Evolutionary conservation across 2,113 vertebrate genomes (phyloP).

Genomic region (Pollachius pollachius): DNA sequence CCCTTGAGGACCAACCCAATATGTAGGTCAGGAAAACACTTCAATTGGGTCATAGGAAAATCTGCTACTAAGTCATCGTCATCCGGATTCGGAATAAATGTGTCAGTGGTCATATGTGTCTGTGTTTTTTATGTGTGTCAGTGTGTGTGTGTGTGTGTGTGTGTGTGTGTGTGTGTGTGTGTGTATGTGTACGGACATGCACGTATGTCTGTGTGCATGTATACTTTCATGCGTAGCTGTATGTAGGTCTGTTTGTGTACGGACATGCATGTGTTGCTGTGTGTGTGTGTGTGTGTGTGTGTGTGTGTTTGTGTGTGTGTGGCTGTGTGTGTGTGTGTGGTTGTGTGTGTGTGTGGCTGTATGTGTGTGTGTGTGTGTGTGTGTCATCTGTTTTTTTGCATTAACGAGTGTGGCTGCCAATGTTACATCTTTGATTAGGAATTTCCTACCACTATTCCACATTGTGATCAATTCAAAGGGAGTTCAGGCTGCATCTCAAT

Average conservation of each 20-base stretch:
- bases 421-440: constrained; percentile 3
- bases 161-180: no score
- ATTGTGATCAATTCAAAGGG: constrained; percentile 36
- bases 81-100: constrained; percentile 14
- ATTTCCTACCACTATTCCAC: constrained; percentile 9
- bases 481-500: constrained; percentile 17
- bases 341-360: constrained; percentile 1
- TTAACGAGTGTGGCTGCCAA: background rate
- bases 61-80: constrained; percentile 40
- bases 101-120: background rate
- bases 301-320: no score
- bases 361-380: no score
- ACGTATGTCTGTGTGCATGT: background rate
- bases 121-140: background rate
- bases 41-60: constrained; percentile 68
- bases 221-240: background rate
- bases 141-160: background rate
- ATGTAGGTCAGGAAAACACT: constrained; percentile 69
- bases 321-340: background rate
- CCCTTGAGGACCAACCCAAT: constrained; percentile 58
- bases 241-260: no score
- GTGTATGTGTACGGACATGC: background rate
- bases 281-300: background rate
- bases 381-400: background rate
- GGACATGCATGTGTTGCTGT: no score